Evolutionary conservation across 2,113 vertebrate genomes (phyloP).

Genomic region (Zootoca vivipara): DNA sequence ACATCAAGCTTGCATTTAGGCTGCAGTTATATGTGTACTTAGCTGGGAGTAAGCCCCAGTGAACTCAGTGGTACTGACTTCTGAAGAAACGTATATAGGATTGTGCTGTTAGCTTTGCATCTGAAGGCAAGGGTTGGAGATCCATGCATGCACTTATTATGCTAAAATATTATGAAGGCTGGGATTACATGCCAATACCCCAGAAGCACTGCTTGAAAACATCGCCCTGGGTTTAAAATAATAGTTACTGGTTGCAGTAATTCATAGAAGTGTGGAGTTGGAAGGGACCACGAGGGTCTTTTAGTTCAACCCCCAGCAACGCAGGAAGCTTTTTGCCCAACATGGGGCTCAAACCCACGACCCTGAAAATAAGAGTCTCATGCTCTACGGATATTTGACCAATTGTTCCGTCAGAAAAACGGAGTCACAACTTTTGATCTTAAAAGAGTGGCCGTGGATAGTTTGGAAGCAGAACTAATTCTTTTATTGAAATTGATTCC

Average conservation of each 20-base stretch:
- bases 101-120: too few species aligned
- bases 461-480: not conserved
- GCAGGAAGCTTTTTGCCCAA: too few species aligned
- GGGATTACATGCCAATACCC: not conserved
- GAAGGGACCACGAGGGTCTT: too few species aligned
- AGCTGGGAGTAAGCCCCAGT: not conserved
- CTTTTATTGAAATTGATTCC: too few species aligned
- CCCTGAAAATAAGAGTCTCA: too few species aligned
- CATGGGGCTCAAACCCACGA: too few species aligned
- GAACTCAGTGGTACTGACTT: not conserved
- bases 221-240: not conserved
- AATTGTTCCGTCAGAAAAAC: too few species aligned
- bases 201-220: not conserved
- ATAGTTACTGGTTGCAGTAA: not conserved
- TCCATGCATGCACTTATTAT: not conserved
- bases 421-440: too few species aligned
- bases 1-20: conserved; percentile 17
- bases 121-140: not conserved
- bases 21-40: not conserved
- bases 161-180: not conserved
- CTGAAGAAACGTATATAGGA: not conserved
- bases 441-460: not conserved
- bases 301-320: too few species aligned
- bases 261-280: too few species aligned
- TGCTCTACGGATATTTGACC: too few species aligned